A percentile compares a stretch with the other conserved stretches of the same genome.
These are phyloP conservation scores for Cylloceria caligata DNA, from an alignment of 2,888 invertebrate species.

Conservation along the genomic window DNA sequence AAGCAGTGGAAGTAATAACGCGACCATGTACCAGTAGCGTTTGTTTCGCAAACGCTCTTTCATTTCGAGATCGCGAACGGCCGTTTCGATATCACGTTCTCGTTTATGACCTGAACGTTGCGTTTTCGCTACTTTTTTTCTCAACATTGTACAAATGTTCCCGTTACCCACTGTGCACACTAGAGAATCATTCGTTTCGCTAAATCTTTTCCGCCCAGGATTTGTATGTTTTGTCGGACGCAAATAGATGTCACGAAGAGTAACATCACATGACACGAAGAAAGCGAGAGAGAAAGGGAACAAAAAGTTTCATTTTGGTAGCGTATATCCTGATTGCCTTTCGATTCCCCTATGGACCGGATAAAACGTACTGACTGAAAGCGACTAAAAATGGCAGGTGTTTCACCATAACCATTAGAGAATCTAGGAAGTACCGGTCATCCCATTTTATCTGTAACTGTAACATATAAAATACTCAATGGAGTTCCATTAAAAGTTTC, in stretches of 20 bases:
- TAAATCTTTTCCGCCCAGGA: constrained; percentile 38
- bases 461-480: too few relatives aligned
- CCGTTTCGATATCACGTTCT: constrained; percentile 6
- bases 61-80: constrained; percentile 2
- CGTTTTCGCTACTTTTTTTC: constrained; percentile 18
- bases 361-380: not conserved
- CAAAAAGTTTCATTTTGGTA: constrained; percentile 7
- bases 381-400: not conserved
- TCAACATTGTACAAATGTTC: constrained; percentile 2
- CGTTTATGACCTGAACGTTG: constrained; percentile 34
- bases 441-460: not conserved
- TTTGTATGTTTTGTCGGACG: constrained; percentile 26
- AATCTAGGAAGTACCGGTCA: not conserved
- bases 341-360: not conserved
- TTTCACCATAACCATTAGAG: not conserved
- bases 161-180: constrained; percentile 28
- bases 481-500: too few relatives aligned
- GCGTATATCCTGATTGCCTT: not conserved
- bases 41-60: constrained; percentile 23
- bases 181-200: constrained; percentile 1
- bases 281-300: not conserved
- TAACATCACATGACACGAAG: constrained; percentile 13
- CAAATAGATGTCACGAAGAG: constrained; percentile 4
- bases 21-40: constrained; percentile 3
- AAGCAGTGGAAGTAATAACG: not conserved